phyloP scores from a whole-genome alignment of 2,888 invertebrate genomes.

The Luperina nickerlii region DNA sequence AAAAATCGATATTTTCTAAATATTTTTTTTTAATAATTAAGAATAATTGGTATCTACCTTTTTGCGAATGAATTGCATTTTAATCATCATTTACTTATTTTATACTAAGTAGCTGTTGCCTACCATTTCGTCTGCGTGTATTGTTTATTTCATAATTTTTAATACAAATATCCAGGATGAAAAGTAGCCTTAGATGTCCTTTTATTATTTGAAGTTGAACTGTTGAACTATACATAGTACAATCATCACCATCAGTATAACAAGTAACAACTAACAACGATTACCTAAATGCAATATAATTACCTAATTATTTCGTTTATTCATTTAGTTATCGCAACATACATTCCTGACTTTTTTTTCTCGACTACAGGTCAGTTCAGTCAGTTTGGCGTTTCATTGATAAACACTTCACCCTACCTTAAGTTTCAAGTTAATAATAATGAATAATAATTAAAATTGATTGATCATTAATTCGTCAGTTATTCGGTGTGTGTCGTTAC shows the following conservation, averaged over 20 bases:
- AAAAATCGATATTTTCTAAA: not conserved
- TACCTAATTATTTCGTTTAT: too few species aligned
- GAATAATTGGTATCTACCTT: too few species aligned
- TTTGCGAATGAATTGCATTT: conserved; percentile 10
- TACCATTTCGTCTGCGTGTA: not conserved
- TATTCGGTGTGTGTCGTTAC: not conserved
- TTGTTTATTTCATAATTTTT: not conserved
- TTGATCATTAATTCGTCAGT: not conserved
- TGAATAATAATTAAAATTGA: not conserved
- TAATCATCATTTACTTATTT: not conserved
- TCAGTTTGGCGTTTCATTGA: not conserved
- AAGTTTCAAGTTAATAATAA: not conserved
- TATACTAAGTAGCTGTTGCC: not conserved
- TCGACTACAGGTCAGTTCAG: too few species aligned
- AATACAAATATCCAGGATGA: not conserved
- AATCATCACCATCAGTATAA: not conserved
- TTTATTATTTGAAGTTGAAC: not conserved
- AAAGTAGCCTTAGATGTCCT: not conserved
- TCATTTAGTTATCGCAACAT: too few species aligned
- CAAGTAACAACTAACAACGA: not conserved
- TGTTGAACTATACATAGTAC: not conserved
- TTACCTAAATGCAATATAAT: not conserved
- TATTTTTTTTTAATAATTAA: not conserved
- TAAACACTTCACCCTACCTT: not conserved
- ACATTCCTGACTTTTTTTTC: not conserved